Evolutionary conservation across 2,797 vertebrate species (phyloP).

Genomic region (Ficedula albicollis): DNA sequence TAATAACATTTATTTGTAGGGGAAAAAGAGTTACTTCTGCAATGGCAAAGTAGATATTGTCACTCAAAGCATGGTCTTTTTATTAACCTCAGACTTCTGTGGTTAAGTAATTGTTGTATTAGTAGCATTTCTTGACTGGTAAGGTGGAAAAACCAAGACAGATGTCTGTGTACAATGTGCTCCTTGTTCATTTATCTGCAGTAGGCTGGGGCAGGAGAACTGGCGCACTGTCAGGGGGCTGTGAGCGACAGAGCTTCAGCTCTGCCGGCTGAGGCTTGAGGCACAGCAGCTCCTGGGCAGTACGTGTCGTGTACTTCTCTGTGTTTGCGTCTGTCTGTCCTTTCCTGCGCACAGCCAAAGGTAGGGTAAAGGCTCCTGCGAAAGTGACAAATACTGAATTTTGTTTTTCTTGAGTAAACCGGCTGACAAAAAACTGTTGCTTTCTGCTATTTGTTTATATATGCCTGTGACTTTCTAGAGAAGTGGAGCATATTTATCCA

Average conservation of each 20-base stretch:
- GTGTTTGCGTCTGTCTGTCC: not conserved
- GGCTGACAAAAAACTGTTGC: not conserved
- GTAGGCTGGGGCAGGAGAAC: not conserved
- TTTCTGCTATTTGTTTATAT: not conserved
- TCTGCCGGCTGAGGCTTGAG: not conserved
- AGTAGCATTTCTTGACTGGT: conserved; percentile 26
- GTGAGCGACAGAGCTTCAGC: not conserved
- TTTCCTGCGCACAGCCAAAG: not conserved
- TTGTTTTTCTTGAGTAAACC: not conserved
- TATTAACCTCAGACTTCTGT: conserved; percentile 50
- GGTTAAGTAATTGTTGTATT: conserved; percentile 60
- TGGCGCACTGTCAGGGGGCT: not conserved
- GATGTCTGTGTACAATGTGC: not conserved
- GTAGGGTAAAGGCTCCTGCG: accelerated
- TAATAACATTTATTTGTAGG: conserved; percentile 61
- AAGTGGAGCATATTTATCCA: accelerated
- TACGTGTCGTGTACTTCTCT: accelerated
- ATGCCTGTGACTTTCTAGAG: not conserved
- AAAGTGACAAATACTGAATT: accelerated
- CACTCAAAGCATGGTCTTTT: conserved; percentile 34
- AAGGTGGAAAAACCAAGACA: not conserved
- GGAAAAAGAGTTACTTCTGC: conserved; percentile 9
- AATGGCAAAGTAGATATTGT: conserved; percentile 46
- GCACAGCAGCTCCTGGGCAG: accelerated
- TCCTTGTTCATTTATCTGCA: conserved; percentile 30